These are phyloP conservation scores for Eurosta solidaginis DNA, from an alignment of 1,140 invertebrate genomes.

Conservation along the genomic window DNA sequence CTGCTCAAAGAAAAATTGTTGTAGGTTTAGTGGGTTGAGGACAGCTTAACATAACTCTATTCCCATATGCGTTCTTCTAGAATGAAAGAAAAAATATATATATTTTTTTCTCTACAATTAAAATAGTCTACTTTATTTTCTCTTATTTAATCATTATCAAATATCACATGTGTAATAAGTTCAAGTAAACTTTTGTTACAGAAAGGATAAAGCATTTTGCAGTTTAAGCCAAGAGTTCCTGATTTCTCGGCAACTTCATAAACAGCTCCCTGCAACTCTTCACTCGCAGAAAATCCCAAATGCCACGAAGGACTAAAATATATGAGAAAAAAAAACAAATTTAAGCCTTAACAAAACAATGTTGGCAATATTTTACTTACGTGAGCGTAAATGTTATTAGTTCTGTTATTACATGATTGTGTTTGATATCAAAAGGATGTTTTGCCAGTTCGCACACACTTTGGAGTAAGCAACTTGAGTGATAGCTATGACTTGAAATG, in stretches of 20 bases:
- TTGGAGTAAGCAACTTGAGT: slow-evolving; percentile 49
- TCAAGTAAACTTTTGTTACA: slow-evolving; percentile 36
- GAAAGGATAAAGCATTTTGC: slow-evolving; percentile 43
- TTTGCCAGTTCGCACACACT: slow-evolving; percentile 51
- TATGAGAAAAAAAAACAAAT: neutral
- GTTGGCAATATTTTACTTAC: slow-evolving; percentile 36
- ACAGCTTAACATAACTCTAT: too few relatives aligned
- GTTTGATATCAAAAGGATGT: slow-evolving; percentile 51
- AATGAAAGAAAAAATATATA: too few relatives aligned
- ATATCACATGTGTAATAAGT: neutral
- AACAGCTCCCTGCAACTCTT: slow-evolving; percentile 40
- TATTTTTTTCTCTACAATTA: too few relatives aligned
- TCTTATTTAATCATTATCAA: neutral
- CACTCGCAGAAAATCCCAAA: slow-evolving; percentile 44
- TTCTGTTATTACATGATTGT: slow-evolving; percentile 47
- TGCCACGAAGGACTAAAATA: slow-evolving; percentile 48
- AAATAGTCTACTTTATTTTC: too few relatives aligned
- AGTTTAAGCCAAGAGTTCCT: slow-evolving; percentile 46
- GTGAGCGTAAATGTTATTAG: slow-evolving; percentile 51
- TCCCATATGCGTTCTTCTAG: too few relatives aligned
- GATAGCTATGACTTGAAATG: slow-evolving; percentile 43
- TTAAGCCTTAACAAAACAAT: neutral
- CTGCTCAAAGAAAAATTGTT: too few relatives aligned
- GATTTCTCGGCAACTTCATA: slow-evolving; percentile 51
- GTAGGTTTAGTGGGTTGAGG: too few relatives aligned